phyloP scores from a whole-genome alignment of 2,888 invertebrate species.

The Aromia moschata region DNA sequence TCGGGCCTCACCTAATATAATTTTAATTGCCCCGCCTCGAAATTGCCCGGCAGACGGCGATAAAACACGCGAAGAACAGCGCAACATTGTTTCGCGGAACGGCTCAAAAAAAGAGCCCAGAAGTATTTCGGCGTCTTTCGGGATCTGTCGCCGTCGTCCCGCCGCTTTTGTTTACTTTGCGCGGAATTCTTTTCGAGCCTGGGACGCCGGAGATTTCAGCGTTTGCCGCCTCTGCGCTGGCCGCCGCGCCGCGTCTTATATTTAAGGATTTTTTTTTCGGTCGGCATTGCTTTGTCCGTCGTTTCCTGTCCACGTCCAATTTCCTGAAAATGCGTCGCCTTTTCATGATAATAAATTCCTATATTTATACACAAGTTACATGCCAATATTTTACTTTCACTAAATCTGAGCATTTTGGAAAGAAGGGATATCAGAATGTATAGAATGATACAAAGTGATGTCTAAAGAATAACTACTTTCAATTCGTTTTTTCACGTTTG shows the following conservation, averaged over 20 bases:
- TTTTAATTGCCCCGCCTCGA: constrained; percentile 16
- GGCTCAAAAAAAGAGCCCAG: background rate
- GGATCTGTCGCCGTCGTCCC: constrained; percentile 18
- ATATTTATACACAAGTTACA: too few species aligned
- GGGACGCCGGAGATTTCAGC: constrained; percentile 37
- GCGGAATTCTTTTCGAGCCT: constrained; percentile 34
- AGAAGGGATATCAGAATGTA: too few species aligned
- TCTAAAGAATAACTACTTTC: too few species aligned
- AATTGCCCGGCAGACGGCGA: background rate
- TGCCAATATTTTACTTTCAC: too few species aligned
- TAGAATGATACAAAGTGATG: too few species aligned
- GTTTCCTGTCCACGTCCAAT: too few species aligned
- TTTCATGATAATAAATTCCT: too few species aligned
- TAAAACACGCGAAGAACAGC: constrained; percentile 12
- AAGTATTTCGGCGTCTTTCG: constrained; percentile 26
- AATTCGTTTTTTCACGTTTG: too few species aligned
- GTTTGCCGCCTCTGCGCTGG: constrained; percentile 39
- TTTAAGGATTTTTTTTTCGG: too few species aligned
- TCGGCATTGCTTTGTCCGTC: too few species aligned
- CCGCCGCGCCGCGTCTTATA: constrained; percentile 39
- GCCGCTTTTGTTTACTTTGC: constrained; percentile 22
- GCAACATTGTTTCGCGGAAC: constrained; percentile 5
- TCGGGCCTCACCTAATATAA: constrained; percentile 12
- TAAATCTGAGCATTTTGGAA: too few species aligned
- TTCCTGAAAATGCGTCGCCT: too few species aligned